phyloP scores from a whole-genome alignment of 1,140 invertebrate species.

The Temnothorax nylanderi region DNA sequence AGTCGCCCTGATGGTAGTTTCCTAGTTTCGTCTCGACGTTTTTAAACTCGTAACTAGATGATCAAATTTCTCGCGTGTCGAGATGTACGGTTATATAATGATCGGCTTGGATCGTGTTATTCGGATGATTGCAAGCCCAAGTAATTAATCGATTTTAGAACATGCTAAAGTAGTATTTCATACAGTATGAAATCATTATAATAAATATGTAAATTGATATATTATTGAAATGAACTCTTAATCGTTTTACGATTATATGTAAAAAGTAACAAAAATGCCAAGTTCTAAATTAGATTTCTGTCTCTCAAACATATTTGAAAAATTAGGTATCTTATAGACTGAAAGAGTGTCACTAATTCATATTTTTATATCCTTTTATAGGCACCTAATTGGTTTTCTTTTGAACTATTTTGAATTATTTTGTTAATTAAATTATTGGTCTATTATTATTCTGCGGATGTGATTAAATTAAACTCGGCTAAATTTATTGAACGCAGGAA shows the following conservation, averaged over 20 bases:
- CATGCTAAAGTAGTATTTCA: not conserved
- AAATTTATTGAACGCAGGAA: slow-evolving; percentile 7
- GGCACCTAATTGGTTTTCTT: not conserved
- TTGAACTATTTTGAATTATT: too few relatives aligned
- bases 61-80: slow-evolving; percentile 44
- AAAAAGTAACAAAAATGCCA: not conserved
- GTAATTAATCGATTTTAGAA: not conserved
- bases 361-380: slow-evolving; percentile 26
- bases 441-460: not conserved
- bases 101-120: not conserved
- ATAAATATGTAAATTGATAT: not conserved
- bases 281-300: not conserved
- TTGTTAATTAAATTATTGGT: not conserved
- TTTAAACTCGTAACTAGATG: slow-evolving; percentile 41
- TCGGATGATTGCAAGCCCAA: not conserved
- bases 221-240: not conserved
- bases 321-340: not conserved
- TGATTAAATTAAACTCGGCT: slow-evolving; percentile 12
- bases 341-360: not conserved
- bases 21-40: not conserved
- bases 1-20: slow-evolving; percentile 44
- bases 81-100: not conserved
- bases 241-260: not conserved
- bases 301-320: not conserved
- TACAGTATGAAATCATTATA: not conserved